Evolutionary conservation across 2,797 vertebrate genomes (phyloP).

Genomic region (Champsocephalus gunnari): DNA sequence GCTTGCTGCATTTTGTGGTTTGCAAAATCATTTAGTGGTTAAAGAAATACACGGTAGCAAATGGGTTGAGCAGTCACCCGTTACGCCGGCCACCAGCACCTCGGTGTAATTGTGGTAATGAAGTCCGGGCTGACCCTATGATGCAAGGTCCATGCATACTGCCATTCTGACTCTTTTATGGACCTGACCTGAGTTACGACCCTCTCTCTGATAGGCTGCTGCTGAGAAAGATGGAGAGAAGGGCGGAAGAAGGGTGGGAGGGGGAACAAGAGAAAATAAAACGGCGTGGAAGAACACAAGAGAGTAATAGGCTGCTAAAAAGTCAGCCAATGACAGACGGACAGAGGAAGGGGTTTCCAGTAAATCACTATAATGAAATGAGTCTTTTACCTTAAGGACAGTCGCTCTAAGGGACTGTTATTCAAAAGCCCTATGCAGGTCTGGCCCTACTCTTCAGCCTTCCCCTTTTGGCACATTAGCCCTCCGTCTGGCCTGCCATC

Average conservation of each 20-base stretch:
- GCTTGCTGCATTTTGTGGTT: slow-evolving; percentile 55
- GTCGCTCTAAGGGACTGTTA: slow-evolving; percentile 48
- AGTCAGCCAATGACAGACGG: slow-evolving; percentile 52
- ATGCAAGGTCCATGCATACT: slow-evolving; percentile 58
- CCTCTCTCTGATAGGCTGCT: slow-evolving; percentile 49
- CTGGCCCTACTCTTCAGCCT: slow-evolving; percentile 49
- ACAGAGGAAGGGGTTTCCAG: slow-evolving; percentile 45
- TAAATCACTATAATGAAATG: slow-evolving; percentile 82
- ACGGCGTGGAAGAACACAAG: slow-evolving; percentile 27
- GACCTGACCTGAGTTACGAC: slow-evolving; percentile 74
- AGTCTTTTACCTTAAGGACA: slow-evolving; percentile 71
- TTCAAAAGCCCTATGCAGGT: slow-evolving; percentile 34
- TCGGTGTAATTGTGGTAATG: slow-evolving; percentile 76
- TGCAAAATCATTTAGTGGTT: slow-evolving; percentile 42
- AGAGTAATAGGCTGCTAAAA: slow-evolving; percentile 57
- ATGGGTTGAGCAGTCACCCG: slow-evolving; percentile 60
- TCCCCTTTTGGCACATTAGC: slow-evolving; percentile 61
- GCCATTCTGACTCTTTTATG: slow-evolving; percentile 76
- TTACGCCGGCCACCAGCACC: slow-evolving; percentile 61
- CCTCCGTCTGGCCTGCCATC: slow-evolving; percentile 45
- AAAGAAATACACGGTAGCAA: slow-evolving; percentile 60
- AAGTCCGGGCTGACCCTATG: slow-evolving; percentile 75
- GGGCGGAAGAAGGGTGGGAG: slow-evolving; percentile 4
- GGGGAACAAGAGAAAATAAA: slow-evolving; percentile 43
- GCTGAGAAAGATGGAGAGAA: slow-evolving; percentile 35